These are phyloP conservation scores for Setophaga petechia DNA, from an alignment of 2,113 vertebrate species.

Conservation along the genomic window DNA sequence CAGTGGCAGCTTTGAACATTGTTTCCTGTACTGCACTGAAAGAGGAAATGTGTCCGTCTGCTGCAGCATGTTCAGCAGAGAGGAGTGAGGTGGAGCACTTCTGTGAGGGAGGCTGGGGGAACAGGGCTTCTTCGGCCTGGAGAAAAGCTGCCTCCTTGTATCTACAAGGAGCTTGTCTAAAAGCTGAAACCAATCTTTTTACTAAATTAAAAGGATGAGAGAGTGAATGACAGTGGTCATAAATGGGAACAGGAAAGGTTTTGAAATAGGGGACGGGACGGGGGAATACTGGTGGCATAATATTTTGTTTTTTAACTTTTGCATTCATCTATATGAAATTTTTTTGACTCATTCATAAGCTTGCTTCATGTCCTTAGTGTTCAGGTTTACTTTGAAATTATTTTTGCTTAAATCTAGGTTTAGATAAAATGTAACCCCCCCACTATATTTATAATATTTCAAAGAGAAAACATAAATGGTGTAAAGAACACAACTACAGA, in stretches of 20 bases:
- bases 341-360: background rate
- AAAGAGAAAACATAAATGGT: background rate
- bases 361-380: background rate
- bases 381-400: background rate
- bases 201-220: background rate
- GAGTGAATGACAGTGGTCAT: background rate
- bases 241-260: background rate
- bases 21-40: background rate
- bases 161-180: background rate
- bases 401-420: background rate
- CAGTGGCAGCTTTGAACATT: background rate
- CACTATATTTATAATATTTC: background rate
- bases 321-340: background rate
- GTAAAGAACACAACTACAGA: background rate
- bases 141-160: background rate
- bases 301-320: background rate
- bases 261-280: background rate
- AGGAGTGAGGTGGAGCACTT: background rate
- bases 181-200: background rate
- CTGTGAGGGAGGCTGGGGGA: background rate
- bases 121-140: background rate
- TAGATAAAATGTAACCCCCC: background rate
- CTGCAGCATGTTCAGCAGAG: background rate
- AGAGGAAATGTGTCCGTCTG: background rate
- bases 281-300: background rate